phyloP scores from a whole-genome alignment of 2,888 invertebrate genomes.

The Agrochola lota region DNA sequence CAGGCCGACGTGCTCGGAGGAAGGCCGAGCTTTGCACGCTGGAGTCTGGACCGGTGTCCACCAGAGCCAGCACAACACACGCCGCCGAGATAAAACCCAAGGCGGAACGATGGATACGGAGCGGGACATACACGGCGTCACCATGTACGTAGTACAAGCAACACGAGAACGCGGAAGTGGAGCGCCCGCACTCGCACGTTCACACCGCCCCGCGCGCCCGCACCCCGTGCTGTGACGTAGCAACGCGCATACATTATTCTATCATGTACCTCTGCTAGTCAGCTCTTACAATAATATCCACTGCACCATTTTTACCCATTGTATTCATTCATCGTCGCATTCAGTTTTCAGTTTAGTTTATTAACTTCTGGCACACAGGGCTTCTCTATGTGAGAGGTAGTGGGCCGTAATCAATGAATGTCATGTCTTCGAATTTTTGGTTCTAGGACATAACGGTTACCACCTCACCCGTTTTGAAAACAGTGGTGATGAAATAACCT shows the following conservation, averaged over 20 bases:
- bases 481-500: background rate
- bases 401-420: background rate
- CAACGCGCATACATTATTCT: slow-evolving; percentile 7
- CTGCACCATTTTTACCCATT: background rate
- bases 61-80: background rate
- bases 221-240: background rate
- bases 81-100: slow-evolving; percentile 14
- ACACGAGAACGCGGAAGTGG: slow-evolving; percentile 63
- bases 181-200: slow-evolving; percentile 36
- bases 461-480: background rate
- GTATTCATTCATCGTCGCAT: background rate
- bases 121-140: slow-evolving; percentile 28
- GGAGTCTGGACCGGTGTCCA: background rate
- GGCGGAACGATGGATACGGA: slow-evolving; percentile 7
- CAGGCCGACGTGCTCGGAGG: background rate
- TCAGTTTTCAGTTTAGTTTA: background rate
- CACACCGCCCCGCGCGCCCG: background rate
- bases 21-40: background rate
- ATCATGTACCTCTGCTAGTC: background rate
- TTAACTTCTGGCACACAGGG: background rate
- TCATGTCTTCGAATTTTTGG: background rate
- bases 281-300: background rate
- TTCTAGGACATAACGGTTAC: background rate
- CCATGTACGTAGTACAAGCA: slow-evolving; percentile 22
- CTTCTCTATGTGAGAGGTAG: background rate